A percentile compares a stretch with the other conserved stretches of the same genome.
phyloP scores from a whole-genome alignment of 2,797 vertebrate genomes.

The Thalassophryne amazonica region DNA sequence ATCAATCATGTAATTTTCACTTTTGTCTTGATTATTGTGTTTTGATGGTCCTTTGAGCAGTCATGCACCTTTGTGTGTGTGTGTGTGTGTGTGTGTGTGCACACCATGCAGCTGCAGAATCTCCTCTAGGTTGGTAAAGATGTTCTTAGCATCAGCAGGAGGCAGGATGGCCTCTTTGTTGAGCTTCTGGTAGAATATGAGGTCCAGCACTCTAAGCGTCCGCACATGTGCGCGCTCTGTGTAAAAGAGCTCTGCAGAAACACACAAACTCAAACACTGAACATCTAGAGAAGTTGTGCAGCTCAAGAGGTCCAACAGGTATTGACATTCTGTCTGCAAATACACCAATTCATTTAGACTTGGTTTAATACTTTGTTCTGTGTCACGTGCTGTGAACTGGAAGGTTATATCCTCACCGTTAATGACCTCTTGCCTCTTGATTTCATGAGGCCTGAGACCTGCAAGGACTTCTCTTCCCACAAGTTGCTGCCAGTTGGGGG shows the following conservation, averaged over 20 bases:
- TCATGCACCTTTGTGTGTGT: neutral
- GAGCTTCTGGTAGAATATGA: conserved; percentile 90
- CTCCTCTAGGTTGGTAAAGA: conserved; percentile 92
- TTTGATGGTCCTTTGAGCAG: neutral
- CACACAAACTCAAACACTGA: neutral
- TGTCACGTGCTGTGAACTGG: too few species aligned
- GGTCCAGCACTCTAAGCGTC: conserved; percentile 88
- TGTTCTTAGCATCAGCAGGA: conserved; percentile 84
- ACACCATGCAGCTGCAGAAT: conserved; percentile 90
- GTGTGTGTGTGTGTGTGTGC: neutral
- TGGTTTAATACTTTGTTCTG: neutral
- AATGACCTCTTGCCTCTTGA: conserved; percentile 94
- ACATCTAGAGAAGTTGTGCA: neutral
- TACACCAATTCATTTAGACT: too few species aligned
- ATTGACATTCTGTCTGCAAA: too few species aligned
- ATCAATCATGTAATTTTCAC: neutral
- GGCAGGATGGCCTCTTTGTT: conserved; percentile 86
- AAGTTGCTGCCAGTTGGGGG: conserved; percentile 92
- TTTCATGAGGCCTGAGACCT: conserved; percentile 87
- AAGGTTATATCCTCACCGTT: conserved; percentile 79
- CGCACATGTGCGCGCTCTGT: conserved; percentile 91
- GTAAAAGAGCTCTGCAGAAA: conserved; percentile 85
- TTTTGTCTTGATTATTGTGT: neutral
- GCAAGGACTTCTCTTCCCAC: conserved; percentile 88
- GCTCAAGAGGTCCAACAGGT: neutral